Evolutionary conservation across 2,113 vertebrate genomes (phyloP).

Genomic region (Microcebus lehilahytsara): DNA sequence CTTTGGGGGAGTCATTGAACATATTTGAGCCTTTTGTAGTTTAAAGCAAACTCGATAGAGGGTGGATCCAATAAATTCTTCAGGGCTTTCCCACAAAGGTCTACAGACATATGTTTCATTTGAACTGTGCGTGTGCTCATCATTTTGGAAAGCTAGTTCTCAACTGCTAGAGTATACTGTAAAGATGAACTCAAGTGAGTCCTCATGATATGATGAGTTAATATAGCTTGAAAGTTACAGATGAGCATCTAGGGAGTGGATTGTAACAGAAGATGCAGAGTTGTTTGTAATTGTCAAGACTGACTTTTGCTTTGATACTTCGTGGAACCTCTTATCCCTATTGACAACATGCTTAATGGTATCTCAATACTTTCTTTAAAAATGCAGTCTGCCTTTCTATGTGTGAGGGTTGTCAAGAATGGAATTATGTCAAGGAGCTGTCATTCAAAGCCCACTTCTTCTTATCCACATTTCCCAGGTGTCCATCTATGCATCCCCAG

Average conservation of each 20-base stretch:
- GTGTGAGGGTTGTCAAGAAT: not conserved
- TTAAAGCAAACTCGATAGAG: not conserved
- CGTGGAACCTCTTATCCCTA: not conserved
- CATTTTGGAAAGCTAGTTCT: not conserved
- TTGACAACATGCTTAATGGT: not conserved
- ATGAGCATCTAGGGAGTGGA: not conserved
- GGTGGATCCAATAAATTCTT: not conserved
- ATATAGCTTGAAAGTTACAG: not conserved
- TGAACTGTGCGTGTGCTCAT: not conserved
- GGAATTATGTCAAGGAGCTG: not conserved
- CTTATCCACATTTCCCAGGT: constrained; percentile 51
- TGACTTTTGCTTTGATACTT: not conserved
- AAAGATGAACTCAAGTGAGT: not conserved
- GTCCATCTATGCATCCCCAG: constrained; percentile 59
- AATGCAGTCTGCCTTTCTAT: not conserved
- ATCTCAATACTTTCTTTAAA: constrained; percentile 45
- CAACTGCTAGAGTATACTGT: not conserved
- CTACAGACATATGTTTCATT: not conserved
- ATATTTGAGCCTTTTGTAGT: not conserved
- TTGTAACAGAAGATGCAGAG: not conserved
- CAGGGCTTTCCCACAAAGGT: not conserved
- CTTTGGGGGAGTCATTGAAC: not conserved
- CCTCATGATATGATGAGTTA: not conserved
- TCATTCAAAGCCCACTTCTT: constrained; percentile 12
- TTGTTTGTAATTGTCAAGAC: not conserved